Evolutionary conservation across 2,797 vertebrate genomes (phyloP).

Genomic region (Huso huso): DNA sequence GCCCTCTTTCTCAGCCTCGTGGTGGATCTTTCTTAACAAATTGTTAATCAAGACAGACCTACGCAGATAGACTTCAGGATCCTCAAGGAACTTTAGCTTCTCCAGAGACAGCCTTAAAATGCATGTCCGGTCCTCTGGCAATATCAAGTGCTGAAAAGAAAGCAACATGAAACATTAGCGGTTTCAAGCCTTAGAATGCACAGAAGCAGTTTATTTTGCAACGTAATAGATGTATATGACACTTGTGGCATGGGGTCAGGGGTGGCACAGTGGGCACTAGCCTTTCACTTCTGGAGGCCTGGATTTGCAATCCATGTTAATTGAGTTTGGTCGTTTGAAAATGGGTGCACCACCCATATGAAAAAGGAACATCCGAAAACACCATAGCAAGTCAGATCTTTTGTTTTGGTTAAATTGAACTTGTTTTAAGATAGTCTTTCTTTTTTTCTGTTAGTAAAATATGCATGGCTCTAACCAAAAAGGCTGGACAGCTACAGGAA

Average conservation of each 20-base stretch:
- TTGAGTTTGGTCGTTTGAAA: too few species aligned
- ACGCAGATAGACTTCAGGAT: slow-evolving; percentile 85
- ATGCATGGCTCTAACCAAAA: too few species aligned
- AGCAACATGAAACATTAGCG: background rate
- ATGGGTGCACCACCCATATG: too few species aligned
- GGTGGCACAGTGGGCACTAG: background rate
- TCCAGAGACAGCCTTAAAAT: slow-evolving; percentile 92
- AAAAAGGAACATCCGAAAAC: too few species aligned
- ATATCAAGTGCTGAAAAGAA: slow-evolving; percentile 78
- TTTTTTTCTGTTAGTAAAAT: too few species aligned
- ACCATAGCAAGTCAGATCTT: too few species aligned
- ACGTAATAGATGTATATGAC: background rate
- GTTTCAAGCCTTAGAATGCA: background rate
- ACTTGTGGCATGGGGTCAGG: background rate
- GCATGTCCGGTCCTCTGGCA: slow-evolving; percentile 87
- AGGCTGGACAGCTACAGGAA: too few species aligned
- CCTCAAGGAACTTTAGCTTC: slow-evolving; percentile 92
- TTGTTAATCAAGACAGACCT: slow-evolving; percentile 98
- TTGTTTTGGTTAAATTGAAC: too few species aligned
- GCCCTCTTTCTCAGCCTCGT: slow-evolving; percentile 78
- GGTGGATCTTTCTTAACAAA: slow-evolving; percentile 73
- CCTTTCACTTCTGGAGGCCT: too few species aligned
- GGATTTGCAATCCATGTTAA: too few species aligned
- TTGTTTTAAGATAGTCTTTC: too few species aligned
- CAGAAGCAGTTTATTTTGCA: background rate